Base-by-base conservation (phyloP, 2,888 invertebrate genomes). In the Xanthostigma xanthostigma region DNA sequence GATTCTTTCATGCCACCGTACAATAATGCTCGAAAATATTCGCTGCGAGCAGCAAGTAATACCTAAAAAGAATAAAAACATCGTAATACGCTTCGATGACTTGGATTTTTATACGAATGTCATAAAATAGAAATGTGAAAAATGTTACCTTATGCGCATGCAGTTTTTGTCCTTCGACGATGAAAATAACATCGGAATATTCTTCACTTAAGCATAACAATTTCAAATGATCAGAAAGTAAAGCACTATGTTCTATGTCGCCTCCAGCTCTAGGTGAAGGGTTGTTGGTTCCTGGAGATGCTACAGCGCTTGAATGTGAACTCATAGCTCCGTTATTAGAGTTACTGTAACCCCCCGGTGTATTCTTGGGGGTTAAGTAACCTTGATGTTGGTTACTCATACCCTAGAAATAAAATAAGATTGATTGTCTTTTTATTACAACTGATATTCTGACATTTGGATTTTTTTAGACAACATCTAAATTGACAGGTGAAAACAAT, bases 21-120 rank as follows among this genome's bases (percentile, higher is more conserved):
- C 1, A 86, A 71, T 37, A 84, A 67, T 9, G 84, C 95, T 64
- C 94, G 75, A 67, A 97, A 98, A 70, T 96, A 98, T 59, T 95
- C 90, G 62, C 95, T 94, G 59, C 97, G 76, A 34, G 94, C 89
- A 0, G 97, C 97, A 48, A 98, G 73, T 57, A 98, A 89, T 6
- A 95, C 80, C 67, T 78, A 51, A 38, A 59, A 57, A 44, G 43
- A 50, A 27, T 27, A 27, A 6, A 6, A 27, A 27, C 27, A 27
- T 6, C 27, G 6, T 27, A 27, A 27, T 27, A 27, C 27, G 6
- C 27, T 27, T 27, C 6, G 27, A 27, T 27, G 27, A 27, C 27
- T 27, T 27, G 2, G 4, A 17, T 17, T 17, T 17, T 17, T 17
- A 17, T 17, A 4, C 17, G 2, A 27, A 27, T 6, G 27, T 27